A percentile compares a stretch with the other conserved stretches of the same genome.
phyloP scores from a whole-genome alignment of 1,140 invertebrate species.

The Diabrotica virgifera region DNA sequence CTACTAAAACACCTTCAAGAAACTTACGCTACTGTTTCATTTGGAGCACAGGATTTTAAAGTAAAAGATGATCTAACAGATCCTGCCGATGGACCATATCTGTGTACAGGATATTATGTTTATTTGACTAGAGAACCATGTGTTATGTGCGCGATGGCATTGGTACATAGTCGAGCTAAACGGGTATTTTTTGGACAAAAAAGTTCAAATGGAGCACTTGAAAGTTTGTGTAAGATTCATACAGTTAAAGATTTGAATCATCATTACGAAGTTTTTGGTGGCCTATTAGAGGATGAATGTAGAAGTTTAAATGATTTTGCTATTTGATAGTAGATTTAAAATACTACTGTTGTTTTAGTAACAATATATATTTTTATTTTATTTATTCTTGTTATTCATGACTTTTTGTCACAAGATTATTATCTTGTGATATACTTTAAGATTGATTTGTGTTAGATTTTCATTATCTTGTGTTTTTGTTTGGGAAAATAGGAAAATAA shows the following conservation, averaged over 20 bases:
- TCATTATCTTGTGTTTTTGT: too few relatives aligned
- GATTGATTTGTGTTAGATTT: too few relatives aligned
- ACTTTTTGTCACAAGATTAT: too few relatives aligned
- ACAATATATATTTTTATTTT: too few relatives aligned
- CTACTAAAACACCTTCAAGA: slow-evolving; percentile 30
- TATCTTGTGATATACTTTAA: too few relatives aligned
- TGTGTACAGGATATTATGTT: slow-evolving; percentile 86
- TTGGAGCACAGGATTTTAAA: slow-evolving; percentile 43
- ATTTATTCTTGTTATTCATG: too few relatives aligned
- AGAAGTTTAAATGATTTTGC: background rate
- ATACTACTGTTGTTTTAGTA: too few relatives aligned
- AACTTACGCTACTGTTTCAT: slow-evolving; percentile 33
- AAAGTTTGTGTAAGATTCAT: slow-evolving; percentile 72
- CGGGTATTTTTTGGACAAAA: slow-evolving; percentile 77
- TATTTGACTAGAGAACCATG: slow-evolving; percentile 87
- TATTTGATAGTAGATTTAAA: too few relatives aligned
- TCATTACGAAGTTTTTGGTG: slow-evolving; percentile 75
- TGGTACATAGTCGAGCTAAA: slow-evolving; percentile 81
- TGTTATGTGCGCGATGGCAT: slow-evolving; percentile 90
- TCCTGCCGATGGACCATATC: slow-evolving; percentile 62
- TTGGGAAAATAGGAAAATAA: too few relatives aligned
- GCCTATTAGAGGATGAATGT: slow-evolving; percentile 37
- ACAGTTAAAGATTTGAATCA: slow-evolving; percentile 81
- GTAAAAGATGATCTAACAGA: slow-evolving; percentile 45
- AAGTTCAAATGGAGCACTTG: slow-evolving; percentile 64